Conservation (phyloP, 2,797 vertebrate genomes). For the Falco peregrinus region DNA sequence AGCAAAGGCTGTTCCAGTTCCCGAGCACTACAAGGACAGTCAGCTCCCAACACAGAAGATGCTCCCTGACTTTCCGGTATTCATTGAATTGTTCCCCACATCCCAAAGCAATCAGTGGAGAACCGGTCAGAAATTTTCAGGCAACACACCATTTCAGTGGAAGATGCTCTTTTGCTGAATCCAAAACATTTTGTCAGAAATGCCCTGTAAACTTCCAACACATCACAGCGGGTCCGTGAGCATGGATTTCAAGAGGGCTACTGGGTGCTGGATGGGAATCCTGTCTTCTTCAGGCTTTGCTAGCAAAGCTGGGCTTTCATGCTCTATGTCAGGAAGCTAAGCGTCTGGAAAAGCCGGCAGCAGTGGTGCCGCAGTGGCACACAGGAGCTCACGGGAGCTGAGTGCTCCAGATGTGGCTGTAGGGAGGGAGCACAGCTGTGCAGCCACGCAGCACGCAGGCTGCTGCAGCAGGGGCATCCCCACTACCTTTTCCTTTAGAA, state of each 20-base stretch:
- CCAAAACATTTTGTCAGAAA: not conserved
- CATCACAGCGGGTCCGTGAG: accelerated
- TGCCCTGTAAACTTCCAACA: not conserved
- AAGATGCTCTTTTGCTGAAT: not conserved
- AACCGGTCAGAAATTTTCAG: not conserved
- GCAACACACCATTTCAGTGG: not conserved
- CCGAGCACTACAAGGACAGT: not conserved
- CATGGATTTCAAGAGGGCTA: not conserved
- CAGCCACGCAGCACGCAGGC: accelerated
- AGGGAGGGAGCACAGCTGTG: not conserved
- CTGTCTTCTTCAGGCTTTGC: not conserved
- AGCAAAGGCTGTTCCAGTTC: not conserved
- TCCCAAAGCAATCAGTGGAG: not conserved
- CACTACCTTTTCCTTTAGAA: not conserved
- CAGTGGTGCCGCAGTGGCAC: not conserved
- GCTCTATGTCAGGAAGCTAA: not conserved
- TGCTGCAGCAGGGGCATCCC: not conserved
- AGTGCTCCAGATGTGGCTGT: not conserved
- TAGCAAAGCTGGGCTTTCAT: not conserved
- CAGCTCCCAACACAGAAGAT: not conserved
- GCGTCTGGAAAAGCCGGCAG: not conserved
- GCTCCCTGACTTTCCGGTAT: not conserved
- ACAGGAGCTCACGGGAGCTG: not conserved
- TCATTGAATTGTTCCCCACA: not conserved
- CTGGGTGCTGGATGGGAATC: not conserved